Base-by-base conservation (phyloP, 2,888 invertebrate species). In the Diplolepis rosae region DNA sequence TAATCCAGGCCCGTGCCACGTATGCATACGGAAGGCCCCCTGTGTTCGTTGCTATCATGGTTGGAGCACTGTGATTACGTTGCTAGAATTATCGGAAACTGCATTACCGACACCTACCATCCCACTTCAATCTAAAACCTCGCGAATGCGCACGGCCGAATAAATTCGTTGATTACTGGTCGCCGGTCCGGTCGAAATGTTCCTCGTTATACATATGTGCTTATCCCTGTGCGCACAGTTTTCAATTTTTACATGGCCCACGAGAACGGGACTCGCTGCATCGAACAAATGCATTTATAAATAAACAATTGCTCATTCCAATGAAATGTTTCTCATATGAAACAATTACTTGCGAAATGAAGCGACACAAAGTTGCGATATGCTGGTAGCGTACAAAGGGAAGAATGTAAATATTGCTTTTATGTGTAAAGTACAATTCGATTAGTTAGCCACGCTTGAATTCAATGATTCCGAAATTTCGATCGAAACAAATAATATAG, bases 61-160 rank as follows among this genome's bases (percentile, higher is more conserved):
- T 24, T 48, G 50, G 42, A 71, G 67, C 28, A 61, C 61, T 67
- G 61, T 75, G 81, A 85, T 83, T 82, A 79, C 82, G 79, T 79
- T 71, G 75, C 74, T 68, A 69, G 79, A 77, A 82, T 84, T 84
- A 85, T 84, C 81, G 83, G 84, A 82, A 85, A 83, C 83, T 82
- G 82, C 80, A 84, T 86, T 84, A 83, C 80, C 79, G 80, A 77
- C 81, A 80, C 77, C 71, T 66, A 68, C 69, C 69, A 65, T 70
- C 69, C 69, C 45, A 48, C 30, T 71, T 61, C 24, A 39, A 39
- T 61, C 35, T 61, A 24, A 22, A 22, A 24, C 61, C 39, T 39
- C 35, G 56, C 56, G 39, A 61, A 61, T 39, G 35, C 24, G 24
- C 24, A 39, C 39, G 39, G 61, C 13, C 61, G 61, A 61, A 61